Base-by-base conservation (phyloP, 1,140 invertebrate species). In the Druon quercuslanigerum region DNA sequence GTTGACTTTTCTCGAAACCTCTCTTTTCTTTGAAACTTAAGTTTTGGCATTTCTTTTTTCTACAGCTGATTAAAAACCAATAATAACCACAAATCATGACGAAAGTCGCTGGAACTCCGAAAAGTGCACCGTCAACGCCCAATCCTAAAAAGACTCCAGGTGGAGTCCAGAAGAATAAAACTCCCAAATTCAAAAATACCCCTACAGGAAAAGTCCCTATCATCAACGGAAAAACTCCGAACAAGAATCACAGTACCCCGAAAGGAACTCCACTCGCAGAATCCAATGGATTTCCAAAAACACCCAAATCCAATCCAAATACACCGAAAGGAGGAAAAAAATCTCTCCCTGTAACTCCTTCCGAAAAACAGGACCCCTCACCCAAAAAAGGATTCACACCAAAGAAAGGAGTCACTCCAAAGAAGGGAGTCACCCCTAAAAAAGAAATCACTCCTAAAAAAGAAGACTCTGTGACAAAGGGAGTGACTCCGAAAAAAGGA, bases 141-240 rank as follows among this genome's bases (percentile, higher is more conserved):
- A 66, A 66, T 19, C 54, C 20, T 33, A 66, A 33, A 8, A 33
- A 66, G 25, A 46, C 40, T 9, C 60, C 14, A 2, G 60, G 60
- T 46, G 60, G 60, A 16, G 14, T 66, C 1, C 60, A 80, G n/a
- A 83, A 84, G 51, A 81, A 84, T 40, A 83, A 82, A 20, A 50
- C 78, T 3, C 74, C 79, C 50, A 87, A 87, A 75, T 84, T 85
- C n/a, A 86, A 85, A 50, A 57, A 82, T 14, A 84, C 83, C 9
- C 74, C 83, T 1, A 46, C 12, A 0, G 78, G 76, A 9, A 88
- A 86, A 72, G 75, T 84, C 14, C 0, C 50, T 1, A n/a, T 85
- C 0, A 72, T 85, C 14, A 82, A 82, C n/a, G 57, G 66, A 56
- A 71, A 25, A 19, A 51, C 20, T 54, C 75, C 51, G 11, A 17